Evolutionary conservation across 2,888 invertebrate genomes (phyloP).

Genomic region (Synergus itoensis): DNA sequence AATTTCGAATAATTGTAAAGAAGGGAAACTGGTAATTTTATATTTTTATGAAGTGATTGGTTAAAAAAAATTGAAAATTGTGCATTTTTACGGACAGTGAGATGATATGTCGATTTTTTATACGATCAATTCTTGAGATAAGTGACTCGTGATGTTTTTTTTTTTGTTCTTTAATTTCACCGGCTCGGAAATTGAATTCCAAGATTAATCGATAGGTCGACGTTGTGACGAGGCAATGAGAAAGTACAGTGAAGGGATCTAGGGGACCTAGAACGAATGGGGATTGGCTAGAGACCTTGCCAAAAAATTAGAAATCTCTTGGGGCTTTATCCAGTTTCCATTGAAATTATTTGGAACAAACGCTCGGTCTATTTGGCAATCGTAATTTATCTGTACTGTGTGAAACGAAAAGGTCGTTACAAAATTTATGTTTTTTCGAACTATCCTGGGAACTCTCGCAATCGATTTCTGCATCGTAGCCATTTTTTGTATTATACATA

Average conservation of each 20-base stretch:
- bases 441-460: conserved; percentile 8
- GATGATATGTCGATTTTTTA: not conserved
- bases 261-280: not conserved
- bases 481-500: not conserved
- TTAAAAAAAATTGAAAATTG: not conserved
- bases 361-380: conserved; percentile 1
- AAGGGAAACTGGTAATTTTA: not conserved
- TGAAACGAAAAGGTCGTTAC: conserved; percentile 7
- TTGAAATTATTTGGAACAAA: conserved; percentile 26
- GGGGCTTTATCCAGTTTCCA: conserved; percentile 7
- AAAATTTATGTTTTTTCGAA: conserved; percentile 11
- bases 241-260: conserved; percentile 7
- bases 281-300: conserved; percentile 1
- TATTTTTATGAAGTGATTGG: no score
- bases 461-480: not conserved
- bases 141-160: not conserved
- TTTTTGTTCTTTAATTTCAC: not conserved
- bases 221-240: conserved; percentile 26
- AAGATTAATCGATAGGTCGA: conserved; percentile 26
- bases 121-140: not conserved
- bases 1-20: not conserved
- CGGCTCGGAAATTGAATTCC: conserved; percentile 14
- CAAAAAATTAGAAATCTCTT: conserved; percentile 24
- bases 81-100: not conserved
- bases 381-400: conserved; percentile 10